Evolutionary conservation across 1,140 invertebrate genomes (phyloP).

Genomic region (Sogatella furcifera): DNA sequence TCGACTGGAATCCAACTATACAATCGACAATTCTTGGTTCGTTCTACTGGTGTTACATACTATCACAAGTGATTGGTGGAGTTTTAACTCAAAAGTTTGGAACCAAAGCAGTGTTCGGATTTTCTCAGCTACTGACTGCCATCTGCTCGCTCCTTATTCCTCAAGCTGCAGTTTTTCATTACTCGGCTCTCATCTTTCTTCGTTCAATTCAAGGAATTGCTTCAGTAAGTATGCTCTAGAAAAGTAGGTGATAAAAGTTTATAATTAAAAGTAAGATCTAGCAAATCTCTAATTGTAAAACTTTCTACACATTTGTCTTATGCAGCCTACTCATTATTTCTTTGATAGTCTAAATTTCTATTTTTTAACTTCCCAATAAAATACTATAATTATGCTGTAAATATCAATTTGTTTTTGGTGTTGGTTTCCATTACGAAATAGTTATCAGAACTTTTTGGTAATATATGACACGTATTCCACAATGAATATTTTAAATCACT

Average conservation of each 20-base stretch:
- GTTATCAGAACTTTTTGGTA: too few relatives aligned
- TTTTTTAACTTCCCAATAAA: too few relatives aligned
- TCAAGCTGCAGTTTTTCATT: conserved; percentile 47
- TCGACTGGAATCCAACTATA: conserved; percentile 46
- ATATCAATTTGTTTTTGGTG: too few relatives aligned
- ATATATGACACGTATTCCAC: too few relatives aligned
- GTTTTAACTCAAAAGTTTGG: conserved; percentile 65
- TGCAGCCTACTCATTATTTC: too few relatives aligned
- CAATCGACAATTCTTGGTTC: conserved; percentile 52
- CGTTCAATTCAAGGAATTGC: conserved; percentile 54
- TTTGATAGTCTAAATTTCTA: too few relatives aligned
- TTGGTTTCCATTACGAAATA: too few relatives aligned
- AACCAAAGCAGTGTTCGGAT: conserved; percentile 67
- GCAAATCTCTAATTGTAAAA: not conserved
- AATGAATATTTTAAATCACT: too few relatives aligned
- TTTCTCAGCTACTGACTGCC: conserved; percentile 55
- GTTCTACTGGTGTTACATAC: conserved; percentile 62
- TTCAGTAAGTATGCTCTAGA: conserved; percentile 37
- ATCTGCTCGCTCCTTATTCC: conserved; percentile 55
- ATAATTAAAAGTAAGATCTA: too few relatives aligned
- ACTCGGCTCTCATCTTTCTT: conserved; percentile 44
- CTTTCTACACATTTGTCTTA: not conserved
- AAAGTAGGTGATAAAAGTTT: too few relatives aligned
- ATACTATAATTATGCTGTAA: too few relatives aligned
- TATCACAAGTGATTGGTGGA: conserved; percentile 58